A percentile compares a stretch with the other conserved stretches of the same genome.
Evolutionary conservation across 2,797 vertebrate species (phyloP).

Genomic region (Poeciliopsis infans): DNA sequence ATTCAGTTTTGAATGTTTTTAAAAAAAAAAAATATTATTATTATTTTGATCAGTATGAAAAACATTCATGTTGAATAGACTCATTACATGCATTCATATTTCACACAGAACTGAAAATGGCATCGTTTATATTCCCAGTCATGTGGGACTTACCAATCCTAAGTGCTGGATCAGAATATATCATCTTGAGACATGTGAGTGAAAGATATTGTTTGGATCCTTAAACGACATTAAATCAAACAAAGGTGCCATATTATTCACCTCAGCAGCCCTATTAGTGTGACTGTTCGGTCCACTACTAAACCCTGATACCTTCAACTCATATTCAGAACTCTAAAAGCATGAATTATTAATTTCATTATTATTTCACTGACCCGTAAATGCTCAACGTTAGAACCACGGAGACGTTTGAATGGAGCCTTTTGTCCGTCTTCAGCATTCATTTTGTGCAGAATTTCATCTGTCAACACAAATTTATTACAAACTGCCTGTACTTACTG

Average conservation of each 20-base stretch:
- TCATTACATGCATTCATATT: not conserved
- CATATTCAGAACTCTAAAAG: not conserved
- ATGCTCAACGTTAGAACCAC: not conserved
- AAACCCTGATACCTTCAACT: not conserved
- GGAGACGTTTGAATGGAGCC: not conserved
- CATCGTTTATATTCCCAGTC: too few species aligned
- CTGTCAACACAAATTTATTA: not conserved
- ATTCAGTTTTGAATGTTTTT: not conserved
- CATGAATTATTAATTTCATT: too few species aligned
- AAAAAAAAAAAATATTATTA: too few species aligned
- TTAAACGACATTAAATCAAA: not conserved
- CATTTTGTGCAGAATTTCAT: not conserved
- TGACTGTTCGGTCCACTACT: not conserved
- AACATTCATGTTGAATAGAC: not conserved
- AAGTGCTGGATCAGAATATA: too few species aligned
- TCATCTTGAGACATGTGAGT: too few species aligned
- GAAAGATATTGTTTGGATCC: not conserved
- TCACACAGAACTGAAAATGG: not conserved
- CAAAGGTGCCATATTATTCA: not conserved
- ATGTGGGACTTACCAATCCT: not conserved
- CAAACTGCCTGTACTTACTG: not conserved
- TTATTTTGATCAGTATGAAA: not conserved
- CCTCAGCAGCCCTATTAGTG: not conserved
- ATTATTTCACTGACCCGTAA: not conserved
- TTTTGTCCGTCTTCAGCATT: not conserved